Conservation (phyloP, 1,140 invertebrate species). For the Listronotus bonariensis region DNA sequence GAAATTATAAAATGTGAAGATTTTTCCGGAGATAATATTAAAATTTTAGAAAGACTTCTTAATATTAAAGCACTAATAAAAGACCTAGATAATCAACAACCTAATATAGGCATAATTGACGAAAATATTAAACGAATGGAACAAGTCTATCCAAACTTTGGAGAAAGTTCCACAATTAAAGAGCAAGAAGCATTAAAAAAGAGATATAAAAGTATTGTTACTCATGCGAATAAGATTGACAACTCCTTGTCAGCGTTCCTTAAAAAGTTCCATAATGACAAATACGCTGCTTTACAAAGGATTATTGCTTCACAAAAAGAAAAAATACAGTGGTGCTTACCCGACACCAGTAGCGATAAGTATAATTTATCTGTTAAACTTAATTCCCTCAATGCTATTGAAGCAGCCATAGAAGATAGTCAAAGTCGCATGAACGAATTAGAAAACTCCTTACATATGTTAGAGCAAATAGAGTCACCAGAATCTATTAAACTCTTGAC, state of each 20-base stretch:
- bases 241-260: constrained; percentile 79
- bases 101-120: constrained; percentile 70
- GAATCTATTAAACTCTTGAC: constrained; percentile 67
- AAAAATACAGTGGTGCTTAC: constrained; percentile 90
- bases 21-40: constrained; percentile 82
- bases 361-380: constrained; percentile 93
- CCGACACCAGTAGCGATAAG: constrained; percentile 83
- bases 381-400: constrained; percentile 77
- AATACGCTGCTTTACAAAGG: constrained; percentile 78
- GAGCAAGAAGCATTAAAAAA: constrained; percentile 79
- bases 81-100: constrained; percentile 68
- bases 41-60: constrained; percentile 78
- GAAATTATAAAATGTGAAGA: constrained; percentile 89
- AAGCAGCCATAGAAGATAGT: constrained; percentile 72
- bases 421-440: constrained; percentile 67
- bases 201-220: constrained; percentile 72
- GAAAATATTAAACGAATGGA: constrained; percentile 73
- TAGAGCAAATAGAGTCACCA: constrained; percentile 70
- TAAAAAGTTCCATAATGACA: constrained; percentile 87
- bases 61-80: constrained; percentile 72
- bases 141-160: constrained; percentile 77
- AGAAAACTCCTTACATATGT: constrained; percentile 68
- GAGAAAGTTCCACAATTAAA: constrained; percentile 75
- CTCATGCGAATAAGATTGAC: constrained; percentile 80
- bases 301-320: constrained; percentile 80